Conservation (phyloP, 1,140 invertebrate genomes). For the Himalopsyche phryganea region DNA sequence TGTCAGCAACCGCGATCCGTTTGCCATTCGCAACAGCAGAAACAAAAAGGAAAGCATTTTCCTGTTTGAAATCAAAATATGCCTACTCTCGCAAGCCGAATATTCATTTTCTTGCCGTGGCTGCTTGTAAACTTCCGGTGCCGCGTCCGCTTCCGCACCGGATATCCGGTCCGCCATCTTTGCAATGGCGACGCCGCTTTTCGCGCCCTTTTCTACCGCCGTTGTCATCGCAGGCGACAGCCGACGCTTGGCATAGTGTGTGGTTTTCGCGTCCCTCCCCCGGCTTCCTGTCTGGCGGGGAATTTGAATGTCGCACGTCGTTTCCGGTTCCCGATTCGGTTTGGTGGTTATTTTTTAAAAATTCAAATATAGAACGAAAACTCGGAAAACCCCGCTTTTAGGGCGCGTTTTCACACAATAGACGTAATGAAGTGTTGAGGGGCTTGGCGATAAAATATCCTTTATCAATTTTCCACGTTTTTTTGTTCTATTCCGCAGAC, state of each 20-base stretch:
- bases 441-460: too few species aligned
- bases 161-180: conserved; percentile 30
- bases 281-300: not conserved
- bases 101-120: not conserved
- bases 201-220: conserved; percentile 19
- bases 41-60: conserved; percentile 30
- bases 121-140: conserved; percentile 13
- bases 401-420: too few species aligned
- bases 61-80: conserved; percentile 9
- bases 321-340: not conserved
- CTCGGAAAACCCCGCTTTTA: not conserved
- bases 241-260: not conserved
- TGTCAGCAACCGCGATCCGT: not conserved
- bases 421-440: too few species aligned
- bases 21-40: conserved; percentile 26
- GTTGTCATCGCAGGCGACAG: conserved; percentile 24
- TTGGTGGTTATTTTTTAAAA: not conserved
- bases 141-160: conserved; percentile 22
- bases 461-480: too few species aligned
- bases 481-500: too few species aligned
- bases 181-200: conserved; percentile 16
- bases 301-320: conserved; percentile 2
- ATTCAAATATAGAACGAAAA: not conserved
- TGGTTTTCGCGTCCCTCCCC: conserved; percentile 2
- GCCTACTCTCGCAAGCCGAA: not conserved